Evolutionary conservation across 1,140 invertebrate species (phyloP), one percentile per base, ranked within the genome.

Genomic region (Caenorhabditis briggsae): DNA sequence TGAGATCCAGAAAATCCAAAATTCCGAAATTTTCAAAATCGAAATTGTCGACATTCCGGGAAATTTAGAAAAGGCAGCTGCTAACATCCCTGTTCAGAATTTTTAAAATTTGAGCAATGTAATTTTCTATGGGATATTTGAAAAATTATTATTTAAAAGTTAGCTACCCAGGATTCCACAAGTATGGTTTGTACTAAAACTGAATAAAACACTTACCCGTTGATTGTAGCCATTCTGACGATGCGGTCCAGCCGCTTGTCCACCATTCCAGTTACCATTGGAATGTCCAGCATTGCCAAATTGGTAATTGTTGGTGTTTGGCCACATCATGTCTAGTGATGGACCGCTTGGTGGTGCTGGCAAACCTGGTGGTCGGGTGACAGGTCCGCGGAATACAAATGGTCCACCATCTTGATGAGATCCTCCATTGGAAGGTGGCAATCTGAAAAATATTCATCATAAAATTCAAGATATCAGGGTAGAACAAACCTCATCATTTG

Each of bases 221-320:
- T 50, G 70, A 50, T 78, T 78, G 14, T 78, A 78, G 20, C 70
- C 70, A 53, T 78, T 78, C 12, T 48, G 70, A 23, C 70, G n/a
- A 11, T 3, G 43, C 70, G 70, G 70, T 11, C 70, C 70, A 78
- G 70, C 70, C 70, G 70, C 46, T 50, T 78, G 70, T 23, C 3
- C n/a, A 8, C 46, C 46, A 78, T 78, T 78, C 70, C 70, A 78
- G 70, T 50, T 78, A 18, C 70, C 33, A 78, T 23, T 78, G n/a
- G 70, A 78, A 78, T 78, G 70, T 25, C 43, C 70, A 23, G 70
- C 70, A 78, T 78, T 78, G n/a, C 70, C 70, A 78, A 78, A 78
- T n/a, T 78, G 23, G 46, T 50, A 50, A 53, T 25, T 78, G 20
- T 50, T 78, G n/a, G 70, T 20, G 70, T 78, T 78, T 50, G 70